Conservation (phyloP, 2,113 vertebrate species). For the Oceanodroma tethys region DNA sequence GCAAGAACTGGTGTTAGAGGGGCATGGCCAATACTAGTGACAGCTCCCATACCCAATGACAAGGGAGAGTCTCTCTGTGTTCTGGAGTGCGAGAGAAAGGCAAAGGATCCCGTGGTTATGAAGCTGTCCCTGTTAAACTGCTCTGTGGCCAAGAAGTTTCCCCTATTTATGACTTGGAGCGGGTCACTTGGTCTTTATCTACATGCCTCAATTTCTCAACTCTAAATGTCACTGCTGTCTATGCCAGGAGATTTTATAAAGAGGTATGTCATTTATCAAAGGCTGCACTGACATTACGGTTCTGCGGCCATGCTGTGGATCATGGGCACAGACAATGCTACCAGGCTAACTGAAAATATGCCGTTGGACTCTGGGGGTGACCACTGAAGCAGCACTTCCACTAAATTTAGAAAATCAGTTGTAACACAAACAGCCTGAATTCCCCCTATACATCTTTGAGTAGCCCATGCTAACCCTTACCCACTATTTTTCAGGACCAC, state of each 20-base stretch:
- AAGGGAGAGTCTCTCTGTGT: background rate
- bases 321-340: background rate
- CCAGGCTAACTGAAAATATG: background rate
- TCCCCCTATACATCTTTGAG: background rate
- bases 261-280: background rate
- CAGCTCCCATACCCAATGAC: background rate
- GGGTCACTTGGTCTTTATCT: background rate
- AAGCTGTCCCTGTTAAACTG: background rate
- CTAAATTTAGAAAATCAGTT: background rate
- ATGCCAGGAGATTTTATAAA: background rate
- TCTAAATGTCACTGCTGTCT: background rate
- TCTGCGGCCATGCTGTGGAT: background rate
- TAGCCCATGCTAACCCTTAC: background rate
- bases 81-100: background rate
- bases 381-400: background rate
- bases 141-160: background rate
- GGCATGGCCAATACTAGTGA: background rate
- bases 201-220: background rate
- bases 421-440: background rate
- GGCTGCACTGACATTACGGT: background rate
- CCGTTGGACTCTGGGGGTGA: background rate
- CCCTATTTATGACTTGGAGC: background rate
- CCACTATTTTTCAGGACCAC: background rate
- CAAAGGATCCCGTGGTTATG: background rate
- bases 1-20: accelerated